Evolutionary conservation across 2,888 invertebrate species (phyloP).

Genomic region (Drosophila bunnanda): DNA sequence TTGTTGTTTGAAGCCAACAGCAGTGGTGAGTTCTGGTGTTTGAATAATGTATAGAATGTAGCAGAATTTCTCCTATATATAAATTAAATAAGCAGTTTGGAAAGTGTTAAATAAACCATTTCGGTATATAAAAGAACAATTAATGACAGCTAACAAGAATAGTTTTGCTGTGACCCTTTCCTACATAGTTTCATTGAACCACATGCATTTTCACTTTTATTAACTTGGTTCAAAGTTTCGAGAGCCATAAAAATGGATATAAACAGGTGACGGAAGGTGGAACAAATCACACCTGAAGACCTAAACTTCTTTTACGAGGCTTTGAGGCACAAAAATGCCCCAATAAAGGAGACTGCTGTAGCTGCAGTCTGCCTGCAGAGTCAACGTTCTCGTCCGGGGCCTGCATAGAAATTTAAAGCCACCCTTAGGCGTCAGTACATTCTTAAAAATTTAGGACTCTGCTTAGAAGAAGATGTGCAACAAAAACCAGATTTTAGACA

Average conservation of each 20-base stretch:
- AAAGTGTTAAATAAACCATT: not conserved
- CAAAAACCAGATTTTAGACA: slow-evolving; percentile 44
- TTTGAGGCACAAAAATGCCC: slow-evolving; percentile 43
- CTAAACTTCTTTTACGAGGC: slow-evolving; percentile 41
- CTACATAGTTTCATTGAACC: not conserved
- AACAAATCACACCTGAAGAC: slow-evolving; percentile 27
- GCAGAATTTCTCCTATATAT: no score
- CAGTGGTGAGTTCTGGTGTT: slow-evolving; percentile 3
- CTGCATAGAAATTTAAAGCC: slow-evolving; percentile 42
- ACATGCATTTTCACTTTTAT: slow-evolving; percentile 22
- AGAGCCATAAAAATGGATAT: slow-evolving; percentile 31
- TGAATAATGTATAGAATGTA: not conserved
- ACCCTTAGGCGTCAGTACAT: slow-evolving; percentile 41
- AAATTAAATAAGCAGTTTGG: not conserved
- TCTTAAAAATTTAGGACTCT: slow-evolving; percentile 42
- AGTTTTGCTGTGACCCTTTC: not conserved
- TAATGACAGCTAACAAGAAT: no score
- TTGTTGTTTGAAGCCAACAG: slow-evolving; percentile 10
- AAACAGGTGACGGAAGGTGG: slow-evolving; percentile 19
- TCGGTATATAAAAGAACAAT: not conserved
- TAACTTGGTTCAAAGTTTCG: slow-evolving; percentile 19
- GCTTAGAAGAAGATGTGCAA: slow-evolving; percentile 44
- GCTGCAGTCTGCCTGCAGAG: slow-evolving; percentile 26
- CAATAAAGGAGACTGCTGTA: slow-evolving; percentile 38
- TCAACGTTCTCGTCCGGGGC: slow-evolving; percentile 6